Evolutionary conservation across 2,888 invertebrate genomes (phyloP).

Genomic region (Rhopalosiphum nymphaeae): DNA sequence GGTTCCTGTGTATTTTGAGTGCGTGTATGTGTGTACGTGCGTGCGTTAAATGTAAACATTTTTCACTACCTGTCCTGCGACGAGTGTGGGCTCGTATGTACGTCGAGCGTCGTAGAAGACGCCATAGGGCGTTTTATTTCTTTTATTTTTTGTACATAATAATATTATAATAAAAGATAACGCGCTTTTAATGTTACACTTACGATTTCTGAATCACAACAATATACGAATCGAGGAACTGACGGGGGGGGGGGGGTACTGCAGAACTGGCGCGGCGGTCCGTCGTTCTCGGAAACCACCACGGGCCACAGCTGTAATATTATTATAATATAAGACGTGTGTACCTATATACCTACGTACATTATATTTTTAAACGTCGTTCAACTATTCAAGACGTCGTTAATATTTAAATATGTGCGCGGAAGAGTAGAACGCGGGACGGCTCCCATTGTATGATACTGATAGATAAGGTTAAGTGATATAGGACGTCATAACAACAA

Average conservation of each 20-base stretch:
- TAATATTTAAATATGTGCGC: slow-evolving; percentile 28
- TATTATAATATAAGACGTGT: not conserved
- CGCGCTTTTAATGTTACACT: not conserved
- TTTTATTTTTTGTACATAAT: not conserved
- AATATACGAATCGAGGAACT: not conserved
- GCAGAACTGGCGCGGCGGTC: not conserved
- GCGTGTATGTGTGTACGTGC: not conserved
- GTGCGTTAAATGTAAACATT: slow-evolving; percentile 28
- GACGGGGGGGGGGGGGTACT: not conserved
- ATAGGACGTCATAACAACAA: slow-evolving; percentile 64
- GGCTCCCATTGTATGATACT: slow-evolving; percentile 52
- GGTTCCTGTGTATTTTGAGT: not conserved
- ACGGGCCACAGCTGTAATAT: not conserved
- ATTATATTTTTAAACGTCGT: not conserved
- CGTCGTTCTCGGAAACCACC: not conserved
- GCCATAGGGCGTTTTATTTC: slow-evolving; percentile 11
- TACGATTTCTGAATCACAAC: not conserved
- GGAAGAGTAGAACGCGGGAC: not conserved
- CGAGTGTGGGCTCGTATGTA: slow-evolving; percentile 30
- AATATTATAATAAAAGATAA: not conserved
- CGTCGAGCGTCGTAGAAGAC: not conserved
- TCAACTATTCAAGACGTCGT: not conserved
- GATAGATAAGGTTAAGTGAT: slow-evolving; percentile 65
- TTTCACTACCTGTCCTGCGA: not conserved
- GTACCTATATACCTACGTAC: not conserved